Conservation (phyloP, 2,797 vertebrate genomes). For the Alectoris magna region DNA sequence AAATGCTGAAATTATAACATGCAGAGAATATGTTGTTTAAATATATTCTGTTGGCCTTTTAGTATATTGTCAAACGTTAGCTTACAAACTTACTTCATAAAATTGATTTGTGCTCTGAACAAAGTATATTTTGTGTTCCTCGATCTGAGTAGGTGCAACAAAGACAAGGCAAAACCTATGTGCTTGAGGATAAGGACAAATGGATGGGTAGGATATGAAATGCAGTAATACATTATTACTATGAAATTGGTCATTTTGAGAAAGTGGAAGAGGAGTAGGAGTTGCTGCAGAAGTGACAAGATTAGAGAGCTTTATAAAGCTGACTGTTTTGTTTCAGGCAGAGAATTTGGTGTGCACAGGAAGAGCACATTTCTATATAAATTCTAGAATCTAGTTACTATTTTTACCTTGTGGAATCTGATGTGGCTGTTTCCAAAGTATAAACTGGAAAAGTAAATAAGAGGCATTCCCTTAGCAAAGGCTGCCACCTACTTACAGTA, state of each 20-base stretch:
- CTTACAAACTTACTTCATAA: neutral
- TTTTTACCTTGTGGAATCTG: neutral
- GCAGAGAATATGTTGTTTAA: neutral
- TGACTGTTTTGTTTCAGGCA: neutral
- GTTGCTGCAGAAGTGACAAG: neutral
- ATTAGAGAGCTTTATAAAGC: neutral
- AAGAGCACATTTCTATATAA: neutral
- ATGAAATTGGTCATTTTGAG: neutral
- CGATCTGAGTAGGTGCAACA: neutral
- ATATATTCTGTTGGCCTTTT: neutral
- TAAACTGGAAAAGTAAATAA: constrained; percentile 25
- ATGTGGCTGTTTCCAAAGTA: neutral
- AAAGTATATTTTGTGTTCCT: neutral
- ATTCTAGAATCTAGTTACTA: neutral
- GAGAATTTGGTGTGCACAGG: neutral
- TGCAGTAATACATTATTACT: neutral
- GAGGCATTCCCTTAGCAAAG: neutral
- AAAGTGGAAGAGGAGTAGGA: neutral
- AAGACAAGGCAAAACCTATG: neutral
- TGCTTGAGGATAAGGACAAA: neutral
- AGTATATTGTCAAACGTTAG: neutral
- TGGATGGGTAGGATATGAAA: neutral
- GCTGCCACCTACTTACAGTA: neutral
- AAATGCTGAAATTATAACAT: neutral
- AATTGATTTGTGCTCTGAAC: neutral